phyloP scores from a whole-genome alignment of 2,113 vertebrate genomes.

The Pelecanoides urinatrix region DNA sequence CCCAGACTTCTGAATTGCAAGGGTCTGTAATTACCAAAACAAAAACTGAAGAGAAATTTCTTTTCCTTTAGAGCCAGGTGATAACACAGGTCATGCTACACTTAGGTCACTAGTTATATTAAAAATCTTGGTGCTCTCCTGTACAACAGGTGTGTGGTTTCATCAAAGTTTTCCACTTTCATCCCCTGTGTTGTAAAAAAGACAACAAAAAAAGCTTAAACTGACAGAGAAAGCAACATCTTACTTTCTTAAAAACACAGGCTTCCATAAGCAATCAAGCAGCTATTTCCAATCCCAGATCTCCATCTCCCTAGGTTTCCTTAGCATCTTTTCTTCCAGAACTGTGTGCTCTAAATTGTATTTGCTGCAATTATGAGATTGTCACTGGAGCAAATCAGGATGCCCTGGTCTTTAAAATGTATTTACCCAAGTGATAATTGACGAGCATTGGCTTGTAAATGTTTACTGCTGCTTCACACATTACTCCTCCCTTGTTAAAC shows the following conservation, averaged over 20 bases:
- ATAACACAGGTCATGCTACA: neutral
- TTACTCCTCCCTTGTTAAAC: slow-evolving; percentile 18
- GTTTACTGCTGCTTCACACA: neutral
- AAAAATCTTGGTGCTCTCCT: neutral
- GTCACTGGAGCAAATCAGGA: neutral
- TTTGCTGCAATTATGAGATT: neutral
- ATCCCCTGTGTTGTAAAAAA: neutral
- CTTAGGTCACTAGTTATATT: neutral
- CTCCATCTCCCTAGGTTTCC: neutral
- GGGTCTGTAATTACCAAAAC: neutral
- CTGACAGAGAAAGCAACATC: neutral
- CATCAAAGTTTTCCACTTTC: neutral
- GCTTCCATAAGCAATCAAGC: neutral
- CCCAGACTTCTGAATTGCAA: neutral
- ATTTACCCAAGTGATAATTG: slow-evolving; percentile 30
- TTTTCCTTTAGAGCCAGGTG: neutral
- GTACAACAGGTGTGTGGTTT: neutral
- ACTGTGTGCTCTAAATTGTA: neutral
- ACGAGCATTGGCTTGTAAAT: neutral
- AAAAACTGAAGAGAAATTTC: neutral
- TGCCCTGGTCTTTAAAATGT: neutral
- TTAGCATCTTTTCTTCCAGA: neutral
- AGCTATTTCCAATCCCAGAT: neutral
- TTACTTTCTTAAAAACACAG: neutral
- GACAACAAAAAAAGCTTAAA: neutral